Evolutionary conservation across 2,888 invertebrate genomes (phyloP), one percentile per base, ranked within the genome.

Genomic region (Cantharis nigra): DNA sequence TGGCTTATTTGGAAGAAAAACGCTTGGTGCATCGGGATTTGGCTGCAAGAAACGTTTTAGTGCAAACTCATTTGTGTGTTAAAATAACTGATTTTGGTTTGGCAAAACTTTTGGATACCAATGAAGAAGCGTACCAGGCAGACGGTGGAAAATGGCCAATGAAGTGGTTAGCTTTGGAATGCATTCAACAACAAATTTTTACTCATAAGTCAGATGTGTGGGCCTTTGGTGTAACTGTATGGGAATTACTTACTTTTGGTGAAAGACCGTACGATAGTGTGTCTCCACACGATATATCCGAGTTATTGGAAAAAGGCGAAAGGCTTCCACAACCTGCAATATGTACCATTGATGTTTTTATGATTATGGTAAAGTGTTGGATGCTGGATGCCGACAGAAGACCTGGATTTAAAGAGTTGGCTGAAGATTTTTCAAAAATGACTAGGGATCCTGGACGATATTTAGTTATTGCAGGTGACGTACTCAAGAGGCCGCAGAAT

Each of bases 41-140:
- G 77, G 99, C 99, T 0, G 98, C 99, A 0, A 91, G 99, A 81
- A 99, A 99, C 88, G 99, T 99, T 18, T 91, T 99, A 33, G 96
- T 98, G 9, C 98, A 98, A 90, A 97, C 96, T 0, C 96, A 97
- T 0, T 95, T 94, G 76, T 95, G 95, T 87, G 95, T 98, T 0
- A 98, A 98, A 89, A 98, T 99, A 80, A 99, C 99, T 3, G 99
- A 99, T 89, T 99, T 99, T 85, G 99, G 99, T 16, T 90, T 99
- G 81, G 98, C 99, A 0, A 99, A 99, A 89, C 90, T 99, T 69
- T 90, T 99, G 81, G 97, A 98, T 85, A 94, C 95, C 82, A 97
- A 98, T 86, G 97, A 97, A 85, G 97, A 98, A 83, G 97, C 98
- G 87, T 98, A 98, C 88, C 97, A 97, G 89, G 98, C 98, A 1